phyloP scores from a whole-genome alignment of 1,140 invertebrate species.

The Solenopsis invicta region DNA sequence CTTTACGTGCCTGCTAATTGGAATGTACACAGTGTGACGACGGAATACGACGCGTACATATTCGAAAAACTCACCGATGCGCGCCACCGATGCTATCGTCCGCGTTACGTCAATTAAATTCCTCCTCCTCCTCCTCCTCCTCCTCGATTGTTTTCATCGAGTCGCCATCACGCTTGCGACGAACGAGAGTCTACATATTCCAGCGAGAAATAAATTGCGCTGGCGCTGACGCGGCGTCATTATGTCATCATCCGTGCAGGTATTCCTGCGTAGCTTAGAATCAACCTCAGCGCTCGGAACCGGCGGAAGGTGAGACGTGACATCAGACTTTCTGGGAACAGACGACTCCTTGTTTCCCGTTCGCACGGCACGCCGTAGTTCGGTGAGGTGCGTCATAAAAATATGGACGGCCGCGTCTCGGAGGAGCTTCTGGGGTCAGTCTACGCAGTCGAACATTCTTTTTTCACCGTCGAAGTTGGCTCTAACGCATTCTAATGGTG shows the following conservation, averaged over 20 bases:
- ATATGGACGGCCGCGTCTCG: constrained; percentile 8
- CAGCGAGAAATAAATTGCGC: constrained; percentile 43
- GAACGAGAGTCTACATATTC: background rate
- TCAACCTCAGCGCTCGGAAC: constrained; percentile 36
- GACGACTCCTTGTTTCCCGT: constrained; percentile 38
- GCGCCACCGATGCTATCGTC: constrained; percentile 1
- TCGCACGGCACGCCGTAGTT: constrained; percentile 31
- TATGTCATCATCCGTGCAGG: constrained; percentile 57
- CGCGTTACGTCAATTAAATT: constrained; percentile 35
- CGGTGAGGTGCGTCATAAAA: constrained; percentile 37
- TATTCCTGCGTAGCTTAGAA: constrained; percentile 59
- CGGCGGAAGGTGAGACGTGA: constrained; percentile 67
- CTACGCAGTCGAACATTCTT: constrained; percentile 9
- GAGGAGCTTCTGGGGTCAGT: constrained; percentile 22
- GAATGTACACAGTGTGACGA: constrained; percentile 7
- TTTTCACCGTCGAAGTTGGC: background rate
- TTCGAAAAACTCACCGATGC: constrained; percentile 19
- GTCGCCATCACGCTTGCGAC: background rate
- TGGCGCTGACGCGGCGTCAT: constrained; percentile 45
- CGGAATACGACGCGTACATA: background rate
- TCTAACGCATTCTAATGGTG: background rate
- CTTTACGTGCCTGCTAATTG: constrained; percentile 33
- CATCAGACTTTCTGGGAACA: constrained; percentile 65
- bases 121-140: background rate
- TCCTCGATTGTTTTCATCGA: constrained; percentile 6